Percentiles rank a stretch among this genome's conserved stretches.
Conservation (phyloP, 1,140 invertebrate species). For the Lepidostoma basale region DNA sequence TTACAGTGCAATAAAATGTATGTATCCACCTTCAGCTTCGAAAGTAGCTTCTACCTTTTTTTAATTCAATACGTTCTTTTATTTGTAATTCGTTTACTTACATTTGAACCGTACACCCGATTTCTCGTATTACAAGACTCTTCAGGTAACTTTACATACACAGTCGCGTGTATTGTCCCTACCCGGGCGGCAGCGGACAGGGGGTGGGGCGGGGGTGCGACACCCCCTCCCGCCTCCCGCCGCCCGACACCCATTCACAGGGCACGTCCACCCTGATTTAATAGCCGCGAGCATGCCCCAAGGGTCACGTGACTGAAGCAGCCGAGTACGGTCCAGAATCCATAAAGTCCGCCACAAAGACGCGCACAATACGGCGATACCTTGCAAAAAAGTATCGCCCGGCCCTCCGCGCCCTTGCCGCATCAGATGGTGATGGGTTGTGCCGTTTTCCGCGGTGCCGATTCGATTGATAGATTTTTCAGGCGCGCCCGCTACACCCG, state of each 20-base stretch:
- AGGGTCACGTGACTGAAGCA: conserved; percentile 28
- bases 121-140: too few species aligned
- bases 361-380: background rate
- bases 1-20: too few species aligned
- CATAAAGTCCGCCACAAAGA: background rate
- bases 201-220: background rate
- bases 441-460: background rate
- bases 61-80: too few species aligned
- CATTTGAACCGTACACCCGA: too few species aligned
- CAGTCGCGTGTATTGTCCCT: conserved; percentile 8
- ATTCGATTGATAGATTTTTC: conserved; percentile 7
- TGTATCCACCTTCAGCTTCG: too few species aligned
- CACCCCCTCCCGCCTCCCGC: background rate
- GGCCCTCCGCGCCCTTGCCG: background rate
- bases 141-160: too few species aligned
- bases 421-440: background rate
- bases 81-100: too few species aligned
- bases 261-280: conserved; percentile 38
- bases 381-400: background rate
- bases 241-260: background rate
- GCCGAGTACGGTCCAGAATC: conserved; percentile 10
- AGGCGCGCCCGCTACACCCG: background rate
- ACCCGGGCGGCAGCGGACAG: background rate
- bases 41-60: too few species aligned
- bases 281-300: conserved; percentile 35